A percentile compares a stretch with the other conserved stretches of the same genome.
phyloP scores from a whole-genome alignment of 2,888 invertebrate genomes.

The Agrilus biguttatus region DNA sequence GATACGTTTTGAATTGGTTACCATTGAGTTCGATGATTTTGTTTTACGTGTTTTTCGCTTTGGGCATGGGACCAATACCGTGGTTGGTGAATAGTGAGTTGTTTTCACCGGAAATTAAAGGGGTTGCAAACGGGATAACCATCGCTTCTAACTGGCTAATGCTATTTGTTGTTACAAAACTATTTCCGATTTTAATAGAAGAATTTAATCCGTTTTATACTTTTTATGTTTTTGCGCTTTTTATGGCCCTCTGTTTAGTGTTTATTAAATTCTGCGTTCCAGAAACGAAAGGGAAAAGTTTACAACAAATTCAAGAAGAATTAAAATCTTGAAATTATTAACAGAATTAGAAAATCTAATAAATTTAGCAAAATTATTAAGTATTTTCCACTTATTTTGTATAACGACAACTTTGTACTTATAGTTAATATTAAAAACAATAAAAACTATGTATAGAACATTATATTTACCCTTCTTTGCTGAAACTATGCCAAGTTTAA shows the following conservation, averaged over 20 bases:
- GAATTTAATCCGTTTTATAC: slow-evolving; percentile 7
- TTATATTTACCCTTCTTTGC: too few species aligned
- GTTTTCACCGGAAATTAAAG: slow-evolving; percentile 10
- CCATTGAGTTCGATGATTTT: slow-evolving; percentile 8
- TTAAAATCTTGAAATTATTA: too few species aligned
- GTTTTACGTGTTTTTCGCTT: slow-evolving; percentile 8
- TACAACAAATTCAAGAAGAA: too few species aligned
- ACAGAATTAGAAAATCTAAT: too few species aligned
- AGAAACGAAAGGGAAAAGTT: not conserved
- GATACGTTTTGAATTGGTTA: slow-evolving; percentile 5
- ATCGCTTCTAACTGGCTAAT: slow-evolving; percentile 9
- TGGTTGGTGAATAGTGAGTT: slow-evolving; percentile 11
- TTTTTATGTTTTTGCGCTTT: slow-evolving; percentile 10
- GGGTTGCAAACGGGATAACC: slow-evolving; percentile 9
- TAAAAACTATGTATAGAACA: too few species aligned
- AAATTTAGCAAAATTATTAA: too few species aligned
- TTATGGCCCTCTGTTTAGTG: slow-evolving; percentile 6
- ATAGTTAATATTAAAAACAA: too few species aligned
- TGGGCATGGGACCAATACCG: slow-evolving; percentile 11
- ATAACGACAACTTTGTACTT: too few species aligned
- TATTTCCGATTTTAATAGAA: slow-evolving; percentile 7
- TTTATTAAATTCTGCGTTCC: slow-evolving; percentile 10
- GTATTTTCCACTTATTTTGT: too few species aligned
- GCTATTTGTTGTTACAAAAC: slow-evolving; percentile 9
- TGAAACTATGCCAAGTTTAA: too few species aligned